Conservation (phyloP, 2,797 vertebrate genomes). For the Myotis myotis region DNA sequence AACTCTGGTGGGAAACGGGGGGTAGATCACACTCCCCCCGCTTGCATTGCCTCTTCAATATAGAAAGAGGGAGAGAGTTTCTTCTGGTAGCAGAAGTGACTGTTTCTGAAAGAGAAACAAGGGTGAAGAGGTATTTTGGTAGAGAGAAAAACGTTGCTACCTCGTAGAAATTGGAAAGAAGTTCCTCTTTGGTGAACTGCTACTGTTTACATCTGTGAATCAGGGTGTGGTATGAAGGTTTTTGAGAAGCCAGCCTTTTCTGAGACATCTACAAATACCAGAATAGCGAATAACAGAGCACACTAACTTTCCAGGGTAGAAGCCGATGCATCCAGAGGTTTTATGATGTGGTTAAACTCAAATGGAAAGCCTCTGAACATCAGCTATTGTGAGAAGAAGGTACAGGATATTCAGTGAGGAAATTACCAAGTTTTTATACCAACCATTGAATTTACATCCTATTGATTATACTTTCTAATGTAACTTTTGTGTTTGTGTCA, state of each 20-base stretch:
- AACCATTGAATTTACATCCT: background rate
- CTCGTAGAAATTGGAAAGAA: background rate
- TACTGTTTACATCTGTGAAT: background rate
- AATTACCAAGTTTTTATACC: background rate
- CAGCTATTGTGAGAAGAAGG: background rate
- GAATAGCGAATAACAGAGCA: background rate
- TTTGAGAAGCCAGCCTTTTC: background rate
- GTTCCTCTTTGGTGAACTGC: background rate
- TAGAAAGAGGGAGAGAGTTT: background rate
- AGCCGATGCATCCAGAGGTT: background rate
- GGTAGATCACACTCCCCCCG: background rate
- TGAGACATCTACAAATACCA: background rate
- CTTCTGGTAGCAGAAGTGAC: background rate
- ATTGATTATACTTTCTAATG: constrained; percentile 20
- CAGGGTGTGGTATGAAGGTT: background rate
- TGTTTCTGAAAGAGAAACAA: background rate
- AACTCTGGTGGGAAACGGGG: background rate
- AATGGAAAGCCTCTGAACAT: background rate
- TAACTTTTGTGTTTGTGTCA: background rate
- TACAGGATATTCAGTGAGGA: background rate
- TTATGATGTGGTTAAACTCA: background rate
- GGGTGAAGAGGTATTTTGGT: background rate
- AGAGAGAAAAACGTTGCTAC: background rate
- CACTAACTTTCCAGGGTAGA: background rate
- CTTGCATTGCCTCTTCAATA: background rate